Conservation (phyloP, 2,888 invertebrate genomes). For the Danaus chrysippus region DNA sequence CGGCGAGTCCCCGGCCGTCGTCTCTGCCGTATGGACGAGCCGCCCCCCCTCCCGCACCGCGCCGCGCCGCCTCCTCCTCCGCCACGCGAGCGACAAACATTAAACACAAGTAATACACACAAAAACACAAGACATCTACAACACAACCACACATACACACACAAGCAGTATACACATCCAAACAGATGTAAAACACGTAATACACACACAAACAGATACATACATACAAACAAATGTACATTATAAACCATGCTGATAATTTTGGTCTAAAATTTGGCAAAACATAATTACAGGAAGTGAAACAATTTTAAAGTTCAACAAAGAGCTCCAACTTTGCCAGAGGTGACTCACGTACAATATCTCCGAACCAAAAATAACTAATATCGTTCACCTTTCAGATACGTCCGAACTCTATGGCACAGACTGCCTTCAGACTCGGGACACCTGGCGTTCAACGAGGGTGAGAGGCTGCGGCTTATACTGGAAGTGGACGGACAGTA, state of each 20-base stretch:
- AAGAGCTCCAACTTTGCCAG: too few relatives aligned
- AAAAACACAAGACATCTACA: constrained; percentile 44
- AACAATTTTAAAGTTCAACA: too few relatives aligned
- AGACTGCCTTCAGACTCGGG: constrained; percentile 87
- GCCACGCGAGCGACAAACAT: constrained; percentile 73
- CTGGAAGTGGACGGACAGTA: constrained; percentile 88
- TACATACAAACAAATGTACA: neutral
- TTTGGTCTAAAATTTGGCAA: too few relatives aligned
- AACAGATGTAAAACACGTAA: neutral
- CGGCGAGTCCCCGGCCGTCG: constrained; percentile 79
- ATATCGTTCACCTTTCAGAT: constrained; percentile 53
- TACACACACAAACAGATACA: neutral
- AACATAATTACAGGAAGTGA: too few relatives aligned
- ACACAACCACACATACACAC: neutral
- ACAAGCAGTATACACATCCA: neutral
- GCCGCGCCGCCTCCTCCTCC: constrained; percentile 85
- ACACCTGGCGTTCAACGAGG: constrained; percentile 87
- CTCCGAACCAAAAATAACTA: neutral
- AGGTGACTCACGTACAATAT: neutral
- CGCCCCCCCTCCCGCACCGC: constrained; percentile 65
- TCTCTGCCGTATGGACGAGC: constrained; percentile 84
- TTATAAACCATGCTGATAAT: neutral
- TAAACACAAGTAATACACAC: constrained; percentile 50
- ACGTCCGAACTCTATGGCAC: constrained; percentile 86
- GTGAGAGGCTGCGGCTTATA: constrained; percentile 85